A percentile compares a stretch with the other conserved stretches of the same genome.
Evolutionary conservation across 2,113 vertebrate species (phyloP).

Genomic region (Anhinga rufa): DNA sequence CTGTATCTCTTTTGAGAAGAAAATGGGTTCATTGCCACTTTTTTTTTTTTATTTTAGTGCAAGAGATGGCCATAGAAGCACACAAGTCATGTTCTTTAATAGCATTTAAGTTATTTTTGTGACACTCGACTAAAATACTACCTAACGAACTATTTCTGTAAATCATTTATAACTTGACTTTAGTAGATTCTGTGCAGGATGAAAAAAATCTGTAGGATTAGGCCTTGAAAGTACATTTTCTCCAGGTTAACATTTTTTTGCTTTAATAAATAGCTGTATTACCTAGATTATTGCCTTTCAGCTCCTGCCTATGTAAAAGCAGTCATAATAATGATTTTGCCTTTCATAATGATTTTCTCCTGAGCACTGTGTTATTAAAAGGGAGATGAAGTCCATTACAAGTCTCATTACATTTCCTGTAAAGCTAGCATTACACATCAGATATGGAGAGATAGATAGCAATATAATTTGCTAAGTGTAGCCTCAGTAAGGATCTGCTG

Average conservation of each 20-base stretch:
- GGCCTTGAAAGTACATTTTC: not conserved
- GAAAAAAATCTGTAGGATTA: not conserved
- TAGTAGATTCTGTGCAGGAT: not conserved
- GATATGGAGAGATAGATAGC: not conserved
- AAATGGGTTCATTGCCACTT: not conserved
- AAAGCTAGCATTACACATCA: not conserved
- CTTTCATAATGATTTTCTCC: not conserved
- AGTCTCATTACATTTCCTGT: conserved; percentile 13
- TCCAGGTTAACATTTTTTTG: not conserved
- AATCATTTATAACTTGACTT: not conserved
- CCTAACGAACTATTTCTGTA: not conserved
- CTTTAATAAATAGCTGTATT: conserved; percentile 19
- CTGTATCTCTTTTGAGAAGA: not conserved
- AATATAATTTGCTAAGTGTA: not conserved
- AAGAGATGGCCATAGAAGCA: not conserved
- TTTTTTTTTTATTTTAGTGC: not conserved
- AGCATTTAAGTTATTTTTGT: not conserved
- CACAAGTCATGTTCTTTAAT: not conserved
- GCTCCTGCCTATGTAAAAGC: not conserved
- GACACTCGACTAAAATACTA: not conserved
- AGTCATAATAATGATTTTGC: not conserved
- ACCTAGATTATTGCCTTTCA: not conserved
- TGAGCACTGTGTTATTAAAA: not conserved
- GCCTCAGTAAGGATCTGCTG: not conserved
- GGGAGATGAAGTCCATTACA: conserved; percentile 7